These are phyloP conservation scores for Antechinus flavipes DNA, from an alignment of 2,113 vertebrate genomes.

Conservation along the genomic window DNA sequence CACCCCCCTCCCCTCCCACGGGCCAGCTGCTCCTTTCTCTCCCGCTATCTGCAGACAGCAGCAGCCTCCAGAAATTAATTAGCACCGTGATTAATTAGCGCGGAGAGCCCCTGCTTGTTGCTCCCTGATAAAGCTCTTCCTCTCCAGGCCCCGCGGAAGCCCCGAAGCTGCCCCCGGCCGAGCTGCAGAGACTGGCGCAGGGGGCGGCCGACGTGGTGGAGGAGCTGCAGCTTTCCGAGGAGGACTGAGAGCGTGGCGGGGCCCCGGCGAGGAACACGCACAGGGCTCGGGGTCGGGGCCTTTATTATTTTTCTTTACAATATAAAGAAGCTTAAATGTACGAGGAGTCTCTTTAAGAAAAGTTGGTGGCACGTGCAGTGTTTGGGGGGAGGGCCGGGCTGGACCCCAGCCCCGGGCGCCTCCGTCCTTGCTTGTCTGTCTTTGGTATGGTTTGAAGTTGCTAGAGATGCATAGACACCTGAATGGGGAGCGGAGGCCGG, in stretches of 20 bases:
- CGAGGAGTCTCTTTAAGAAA: constrained; percentile 86
- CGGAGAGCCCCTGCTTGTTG: constrained; percentile 62
- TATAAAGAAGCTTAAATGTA: constrained; percentile 80
- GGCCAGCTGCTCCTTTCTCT: constrained; percentile 49
- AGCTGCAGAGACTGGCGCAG: constrained; percentile 89
- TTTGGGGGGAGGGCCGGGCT: not conserved
- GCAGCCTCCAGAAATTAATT: constrained; percentile 74
- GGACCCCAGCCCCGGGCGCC: not conserved
- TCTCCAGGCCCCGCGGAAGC: constrained; percentile 19
- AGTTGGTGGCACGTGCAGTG: constrained; percentile 76
- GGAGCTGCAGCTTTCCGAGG: constrained; percentile 93
- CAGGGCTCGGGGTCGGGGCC: constrained; percentile 26
- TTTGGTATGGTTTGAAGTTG: constrained; percentile 92
- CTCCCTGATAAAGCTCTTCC: constrained; percentile 52
- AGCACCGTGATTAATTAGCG: constrained; percentile 81
- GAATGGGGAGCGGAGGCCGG: constrained; percentile 71
- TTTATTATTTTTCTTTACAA: constrained; percentile 81
- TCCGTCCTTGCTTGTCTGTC: constrained; percentile 80
- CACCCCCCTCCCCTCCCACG: not conserved
- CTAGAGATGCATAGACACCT: constrained; percentile 96
- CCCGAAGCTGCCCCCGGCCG: constrained; percentile 77
- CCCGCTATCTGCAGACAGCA: constrained; percentile 53
- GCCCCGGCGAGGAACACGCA: no score
- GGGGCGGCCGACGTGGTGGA: constrained; percentile 92
- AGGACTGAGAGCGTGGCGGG: constrained; percentile 66